Evolutionary conservation across 2,113 vertebrate genomes (phyloP), one percentile per base, ranked within the genome.

Genomic region (Gnathonemus longibarbis): DNA sequence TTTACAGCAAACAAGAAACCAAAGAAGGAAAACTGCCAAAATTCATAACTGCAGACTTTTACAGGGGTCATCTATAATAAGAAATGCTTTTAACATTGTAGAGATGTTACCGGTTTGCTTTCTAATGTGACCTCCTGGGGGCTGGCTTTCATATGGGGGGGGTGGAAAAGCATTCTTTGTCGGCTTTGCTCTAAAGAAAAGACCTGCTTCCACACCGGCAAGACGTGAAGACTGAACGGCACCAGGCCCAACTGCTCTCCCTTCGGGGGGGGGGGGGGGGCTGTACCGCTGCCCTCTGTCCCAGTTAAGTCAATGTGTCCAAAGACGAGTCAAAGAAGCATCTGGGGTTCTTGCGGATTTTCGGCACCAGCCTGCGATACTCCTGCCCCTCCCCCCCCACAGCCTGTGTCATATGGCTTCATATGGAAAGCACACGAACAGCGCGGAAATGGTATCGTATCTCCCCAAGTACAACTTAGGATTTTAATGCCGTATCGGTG

Each of bases 131-230:
- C 7, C 90, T 88, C 89, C 31, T 24, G 9, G 87, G 83, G 84
- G 0, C 89, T 87, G 91, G 0, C 0, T 90, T 91, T 90, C 85
- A 89, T 91, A 92, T 90, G 90, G 1, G 0, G 0, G 58, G 58
- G 89, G 91, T 90, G 92, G 91, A 17, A 52, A 49, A 52, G 56
- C 56, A 89, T 95, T 95, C 95, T 95, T 92, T 95, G 92, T 94
- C 91, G 90, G 58, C 88, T 95, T 95, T 94, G 92, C 90, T 83
- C 2, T 87, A 89, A 89, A 93, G 92, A 92, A 88, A 4, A 87
- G 90, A 94, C 56, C 56, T 62, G 24, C 24, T 62, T 62, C 24
- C 56, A 62, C 56, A 62, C 56, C 0, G 88, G 93, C 89, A 92
- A 94, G 93, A 93, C 94, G 93, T n/a, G 13, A 85, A 90, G 91